Evolutionary conservation across 2,113 vertebrate genomes (phyloP).

Genomic region (Glaucomys volans): DNA sequence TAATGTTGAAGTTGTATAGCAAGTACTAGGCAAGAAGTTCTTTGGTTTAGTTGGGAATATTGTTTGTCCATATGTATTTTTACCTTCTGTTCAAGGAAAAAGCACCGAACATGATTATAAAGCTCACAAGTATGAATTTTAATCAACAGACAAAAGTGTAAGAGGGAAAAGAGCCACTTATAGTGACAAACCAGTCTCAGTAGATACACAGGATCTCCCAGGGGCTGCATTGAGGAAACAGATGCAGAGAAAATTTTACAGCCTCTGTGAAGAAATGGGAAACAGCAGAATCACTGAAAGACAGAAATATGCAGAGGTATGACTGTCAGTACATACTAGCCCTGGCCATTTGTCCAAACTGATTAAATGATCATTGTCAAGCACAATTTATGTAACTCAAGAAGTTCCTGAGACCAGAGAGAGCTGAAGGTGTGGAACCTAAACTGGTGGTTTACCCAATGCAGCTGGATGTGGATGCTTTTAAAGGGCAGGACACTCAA

Average conservation of each 20-base stretch:
- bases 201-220: neutral
- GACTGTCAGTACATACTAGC: no score
- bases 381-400: neutral
- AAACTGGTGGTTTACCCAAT: neutral
- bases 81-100: neutral
- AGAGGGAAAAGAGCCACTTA: neutral
- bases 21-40: neutral
- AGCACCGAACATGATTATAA: neutral
- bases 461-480: neutral
- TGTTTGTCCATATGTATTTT: neutral
- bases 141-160: neutral
- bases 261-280: neutral
- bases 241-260: neutral
- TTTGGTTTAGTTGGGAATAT: neutral
- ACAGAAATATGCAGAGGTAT: rapidly evolving
- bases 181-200: neutral
- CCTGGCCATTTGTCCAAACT: neutral
- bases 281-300: neutral
- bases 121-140: neutral
- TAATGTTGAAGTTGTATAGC: neutral
- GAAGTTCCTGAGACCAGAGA: neutral
- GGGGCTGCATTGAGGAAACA: neutral
- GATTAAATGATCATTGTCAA: neutral
- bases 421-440: neutral
- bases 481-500: neutral